Conservation (phyloP, 2,888 invertebrate genomes). For the Argyresthia albistria region DNA sequence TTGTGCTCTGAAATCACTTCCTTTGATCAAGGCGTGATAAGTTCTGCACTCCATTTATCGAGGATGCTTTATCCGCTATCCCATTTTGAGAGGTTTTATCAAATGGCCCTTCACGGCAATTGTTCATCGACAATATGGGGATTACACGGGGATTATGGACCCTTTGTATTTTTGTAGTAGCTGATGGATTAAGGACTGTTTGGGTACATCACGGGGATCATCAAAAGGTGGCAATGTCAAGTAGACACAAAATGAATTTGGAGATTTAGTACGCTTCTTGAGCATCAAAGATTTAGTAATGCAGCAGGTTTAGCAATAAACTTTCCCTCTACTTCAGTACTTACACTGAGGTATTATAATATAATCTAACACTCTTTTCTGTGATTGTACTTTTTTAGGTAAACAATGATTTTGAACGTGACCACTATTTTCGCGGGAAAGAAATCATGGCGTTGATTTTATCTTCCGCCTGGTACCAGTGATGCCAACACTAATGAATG, state of each 20-base stretch:
- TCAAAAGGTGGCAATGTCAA: slow-evolving; percentile 24
- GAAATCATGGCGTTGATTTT: too few relatives aligned
- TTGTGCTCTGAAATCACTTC: slow-evolving; percentile 38
- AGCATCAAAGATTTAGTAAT: too few relatives aligned
- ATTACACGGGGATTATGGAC: slow-evolving; percentile 46
- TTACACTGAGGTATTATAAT: too few relatives aligned
- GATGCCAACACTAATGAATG: too few relatives aligned
- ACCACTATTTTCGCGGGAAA: too few relatives aligned
- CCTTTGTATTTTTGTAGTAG: slow-evolving; percentile 27
- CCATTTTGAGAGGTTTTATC: slow-evolving; percentile 26
- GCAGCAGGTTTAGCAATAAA: slow-evolving; percentile 1
- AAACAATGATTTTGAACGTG: too few relatives aligned
- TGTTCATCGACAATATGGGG: slow-evolving; percentile 52
- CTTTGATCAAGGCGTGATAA: slow-evolving; percentile 60
- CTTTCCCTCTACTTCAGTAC: too few relatives aligned
- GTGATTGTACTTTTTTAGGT: too few relatives aligned
- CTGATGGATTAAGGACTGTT: slow-evolving; percentile 20
- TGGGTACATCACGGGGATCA: slow-evolving; percentile 17
- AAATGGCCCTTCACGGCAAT: slow-evolving; percentile 64
- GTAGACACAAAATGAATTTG: slow-evolving; percentile 6
- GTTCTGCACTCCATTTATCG: slow-evolving; percentile 24
- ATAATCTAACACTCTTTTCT: too few relatives aligned
- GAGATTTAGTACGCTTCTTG: too few relatives aligned
- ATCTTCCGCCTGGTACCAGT: too few relatives aligned
- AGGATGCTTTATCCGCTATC: slow-evolving; percentile 18